Conservation (phyloP, 2,113 vertebrate species). For the human (Homo sapiens) region GRCh38 chr1:193523001-193523500, state of each 20-base stretch:
- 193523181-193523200: not conserved
- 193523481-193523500: not conserved
- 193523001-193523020: not conserved
- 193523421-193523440: not conserved
- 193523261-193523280: not conserved
- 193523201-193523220: not conserved
- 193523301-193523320: not conserved
- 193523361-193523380: not conserved
- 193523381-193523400: not conserved
- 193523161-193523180: not conserved
- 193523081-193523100: not conserved
- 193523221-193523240: not conserved
- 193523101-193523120: not conserved
- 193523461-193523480: not conserved
- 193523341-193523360: not conserved
- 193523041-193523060: not conserved
- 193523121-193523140: not conserved
- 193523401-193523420: not conserved
- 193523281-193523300: not conserved
- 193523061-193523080: not conserved
- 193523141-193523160: not conserved
- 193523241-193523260: not conserved
- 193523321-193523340: not conserved
- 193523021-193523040: conserved; percentile 18
- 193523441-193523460: not conserved